A percentile compares a stretch with the other conserved stretches of the same genome.
Evolutionary conservation across 2,888 invertebrate species (phyloP).

Genomic region (Tolmerus cingulatus): DNA sequence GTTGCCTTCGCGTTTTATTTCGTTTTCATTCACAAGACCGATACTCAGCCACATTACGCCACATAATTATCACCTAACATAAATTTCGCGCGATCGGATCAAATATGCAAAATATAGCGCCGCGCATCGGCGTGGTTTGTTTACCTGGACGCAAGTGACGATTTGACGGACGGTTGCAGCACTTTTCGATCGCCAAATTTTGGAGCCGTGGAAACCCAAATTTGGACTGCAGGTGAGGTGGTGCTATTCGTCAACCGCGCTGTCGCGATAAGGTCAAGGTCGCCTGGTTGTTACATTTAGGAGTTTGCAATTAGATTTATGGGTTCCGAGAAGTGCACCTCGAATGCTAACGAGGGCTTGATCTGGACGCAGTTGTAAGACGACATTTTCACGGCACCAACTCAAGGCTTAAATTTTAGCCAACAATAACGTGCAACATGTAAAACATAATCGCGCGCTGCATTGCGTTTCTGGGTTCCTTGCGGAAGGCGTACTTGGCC

Average conservation of each 20-base stretch:
- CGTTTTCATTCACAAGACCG: conserved; percentile 23
- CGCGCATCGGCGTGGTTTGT: neutral
- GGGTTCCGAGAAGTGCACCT: neutral
- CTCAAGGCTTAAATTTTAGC: neutral
- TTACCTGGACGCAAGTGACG: neutral
- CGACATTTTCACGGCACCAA: neutral
- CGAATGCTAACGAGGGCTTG: conserved; percentile 14
- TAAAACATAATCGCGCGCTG: neutral
- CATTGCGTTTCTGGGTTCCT: neutral
- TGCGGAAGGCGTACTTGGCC: neutral
- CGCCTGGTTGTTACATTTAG: neutral
- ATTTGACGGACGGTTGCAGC: neutral
- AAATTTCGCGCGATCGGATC: conserved; percentile 15
- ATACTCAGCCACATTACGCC: neutral
- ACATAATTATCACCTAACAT: conserved; percentile 27
- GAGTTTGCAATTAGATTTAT: conserved; percentile 31
- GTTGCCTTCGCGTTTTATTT: neutral
- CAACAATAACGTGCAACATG: neutral
- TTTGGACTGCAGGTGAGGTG: neutral
- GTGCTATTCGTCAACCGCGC: neutral
- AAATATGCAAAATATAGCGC: conserved; percentile 10
- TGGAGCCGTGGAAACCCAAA: neutral
- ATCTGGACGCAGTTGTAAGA: neutral
- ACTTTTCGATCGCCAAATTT: conserved; percentile 9
- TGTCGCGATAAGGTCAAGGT: conserved; percentile 21